Evolutionary conservation across 2,888 invertebrate species (phyloP).

Genomic region (Neria commutata): DNA sequence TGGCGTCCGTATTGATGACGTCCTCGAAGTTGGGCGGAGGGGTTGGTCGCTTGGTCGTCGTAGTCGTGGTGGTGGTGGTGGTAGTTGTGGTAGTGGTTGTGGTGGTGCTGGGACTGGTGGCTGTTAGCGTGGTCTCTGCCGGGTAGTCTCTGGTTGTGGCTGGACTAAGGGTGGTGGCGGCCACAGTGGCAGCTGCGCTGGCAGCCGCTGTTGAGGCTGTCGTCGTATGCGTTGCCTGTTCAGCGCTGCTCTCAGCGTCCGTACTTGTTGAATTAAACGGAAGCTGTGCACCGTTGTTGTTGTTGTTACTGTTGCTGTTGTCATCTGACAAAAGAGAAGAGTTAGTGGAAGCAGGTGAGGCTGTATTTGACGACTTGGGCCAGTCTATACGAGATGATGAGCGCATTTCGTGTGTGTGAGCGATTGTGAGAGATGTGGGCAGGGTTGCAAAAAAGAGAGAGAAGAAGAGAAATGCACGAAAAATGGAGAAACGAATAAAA

Average conservation of each 20-base stretch:
- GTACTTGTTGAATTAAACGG: neutral
- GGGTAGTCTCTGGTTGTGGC: constrained; percentile 24
- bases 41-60: neutral
- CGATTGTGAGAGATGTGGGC: too few species aligned
- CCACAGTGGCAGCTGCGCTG: constrained; percentile 15
- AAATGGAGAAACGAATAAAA: too few species aligned
- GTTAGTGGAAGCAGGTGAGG: constrained; percentile 38
- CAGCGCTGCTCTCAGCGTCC: constrained; percentile 1
- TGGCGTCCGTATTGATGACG: constrained; percentile 27
- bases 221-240: constrained; percentile 21
- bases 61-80: constrained; percentile 6
- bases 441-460: constrained; percentile 2
- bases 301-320: constrained; percentile 24
- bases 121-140: constrained; percentile 41
- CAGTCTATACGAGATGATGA: constrained; percentile 45
- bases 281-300: constrained; percentile 21
- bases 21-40: constrained; percentile 13
- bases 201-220: constrained; percentile 18
- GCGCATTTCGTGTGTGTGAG: too few species aligned
- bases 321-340: constrained; percentile 56
- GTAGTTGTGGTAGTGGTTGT: constrained; percentile 24
- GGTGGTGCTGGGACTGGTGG: constrained; percentile 12
- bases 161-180: neutral
- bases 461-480: neutral
- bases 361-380: constrained; percentile 47